phyloP scores from a whole-genome alignment of 2,113 vertebrate genomes.

The Gymnogyps californianus region DNA sequence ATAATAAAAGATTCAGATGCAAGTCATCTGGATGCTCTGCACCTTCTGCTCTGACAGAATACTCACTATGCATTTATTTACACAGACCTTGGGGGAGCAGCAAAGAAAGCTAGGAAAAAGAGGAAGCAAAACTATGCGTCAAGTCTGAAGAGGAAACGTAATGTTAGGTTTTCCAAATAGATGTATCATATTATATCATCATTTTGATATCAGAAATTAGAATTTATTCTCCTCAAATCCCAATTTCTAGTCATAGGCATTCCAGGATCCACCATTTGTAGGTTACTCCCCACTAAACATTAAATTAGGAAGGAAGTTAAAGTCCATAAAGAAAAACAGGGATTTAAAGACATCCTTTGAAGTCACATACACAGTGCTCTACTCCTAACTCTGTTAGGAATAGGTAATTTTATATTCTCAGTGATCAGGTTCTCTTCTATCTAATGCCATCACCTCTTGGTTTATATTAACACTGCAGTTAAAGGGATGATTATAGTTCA shows the following conservation, averaged over 20 bases:
- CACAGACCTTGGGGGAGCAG: not conserved
- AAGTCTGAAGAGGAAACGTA: not conserved
- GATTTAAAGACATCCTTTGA: not conserved
- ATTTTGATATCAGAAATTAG: not conserved
- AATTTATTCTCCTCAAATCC: not conserved
- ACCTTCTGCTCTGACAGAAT: not conserved
- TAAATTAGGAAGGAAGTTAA: not conserved
- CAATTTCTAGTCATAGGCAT: not conserved
- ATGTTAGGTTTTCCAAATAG: not conserved
- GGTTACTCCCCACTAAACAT: not conserved
- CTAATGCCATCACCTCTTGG: not conserved
- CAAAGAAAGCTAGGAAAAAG: not conserved
- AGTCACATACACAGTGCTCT: not conserved
- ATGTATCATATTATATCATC: not conserved
- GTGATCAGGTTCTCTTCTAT: not conserved
- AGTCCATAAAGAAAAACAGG: not conserved
- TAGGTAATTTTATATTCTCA: not conserved
- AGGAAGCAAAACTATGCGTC: not conserved
- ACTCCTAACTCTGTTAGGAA: not conserved
- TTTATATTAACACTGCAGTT: not conserved
- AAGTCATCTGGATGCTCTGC: not conserved
- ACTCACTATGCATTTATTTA: not conserved
- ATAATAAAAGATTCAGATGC: not conserved
- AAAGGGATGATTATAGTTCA: not conserved
- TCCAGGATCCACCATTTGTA: not conserved